These are phyloP conservation scores for Empidonax traillii DNA, from an alignment of 2,113 vertebrate species.

Conservation along the genomic window DNA sequence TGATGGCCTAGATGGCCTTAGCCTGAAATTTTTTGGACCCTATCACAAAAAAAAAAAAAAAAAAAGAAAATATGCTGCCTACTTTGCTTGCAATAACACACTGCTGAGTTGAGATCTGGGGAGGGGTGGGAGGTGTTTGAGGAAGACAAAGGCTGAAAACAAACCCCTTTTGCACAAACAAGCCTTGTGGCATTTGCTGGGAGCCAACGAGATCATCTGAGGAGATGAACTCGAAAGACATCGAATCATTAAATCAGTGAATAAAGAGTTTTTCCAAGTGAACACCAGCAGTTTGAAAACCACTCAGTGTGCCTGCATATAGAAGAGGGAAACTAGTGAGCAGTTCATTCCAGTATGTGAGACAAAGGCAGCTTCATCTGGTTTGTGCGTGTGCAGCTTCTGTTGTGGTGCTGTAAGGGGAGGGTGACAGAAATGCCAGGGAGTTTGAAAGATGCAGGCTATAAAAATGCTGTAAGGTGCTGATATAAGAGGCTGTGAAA, in stretches of 20 bases:
- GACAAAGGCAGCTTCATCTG: background rate
- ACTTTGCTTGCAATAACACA: background rate
- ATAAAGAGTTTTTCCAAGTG: background rate
- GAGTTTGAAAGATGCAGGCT: background rate
- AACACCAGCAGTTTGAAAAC: background rate
- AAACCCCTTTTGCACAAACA: background rate
- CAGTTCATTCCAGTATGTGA: background rate
- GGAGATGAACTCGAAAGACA: conserved; percentile 17
- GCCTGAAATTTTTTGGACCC: background rate
- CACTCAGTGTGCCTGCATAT: background rate
- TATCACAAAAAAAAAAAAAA: background rate
- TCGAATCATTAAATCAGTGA: background rate
- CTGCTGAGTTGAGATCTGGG: background rate
- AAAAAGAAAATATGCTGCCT: background rate
- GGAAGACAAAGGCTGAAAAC: background rate
- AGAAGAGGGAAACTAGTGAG: background rate
- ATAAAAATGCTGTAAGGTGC: background rate
- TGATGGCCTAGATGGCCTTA: background rate
- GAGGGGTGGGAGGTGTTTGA: background rate
- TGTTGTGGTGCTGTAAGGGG: background rate
- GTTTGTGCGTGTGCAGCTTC: background rate
- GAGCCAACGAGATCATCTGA: conserved; percentile 5
- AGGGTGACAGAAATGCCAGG: background rate
- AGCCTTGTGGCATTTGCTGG: background rate
- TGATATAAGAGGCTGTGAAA: background rate